A percentile compares a stretch with the other conserved stretches of the same genome.
These are phyloP conservation scores for Hemibagrus wyckioides DNA, from an alignment of 2,113 vertebrate species.

Conservation along the genomic window DNA sequence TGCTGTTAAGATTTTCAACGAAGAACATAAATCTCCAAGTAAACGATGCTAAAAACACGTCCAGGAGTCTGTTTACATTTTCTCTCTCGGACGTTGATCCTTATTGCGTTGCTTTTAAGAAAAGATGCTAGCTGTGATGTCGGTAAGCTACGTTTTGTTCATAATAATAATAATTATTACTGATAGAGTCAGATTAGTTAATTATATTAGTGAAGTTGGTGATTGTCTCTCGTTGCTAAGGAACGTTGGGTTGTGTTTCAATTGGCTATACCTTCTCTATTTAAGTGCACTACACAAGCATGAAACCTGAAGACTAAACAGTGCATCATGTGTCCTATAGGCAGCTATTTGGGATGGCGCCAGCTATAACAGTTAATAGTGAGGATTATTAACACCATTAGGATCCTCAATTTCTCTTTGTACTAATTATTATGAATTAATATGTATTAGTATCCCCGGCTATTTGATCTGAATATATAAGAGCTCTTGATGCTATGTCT, in stretches of 20 bases:
- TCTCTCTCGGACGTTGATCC: not conserved
- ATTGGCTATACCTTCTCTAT: not conserved
- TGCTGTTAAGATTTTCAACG: not conserved
- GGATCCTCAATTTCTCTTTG: not conserved
- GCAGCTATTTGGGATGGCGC: not conserved
- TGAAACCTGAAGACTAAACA: not conserved
- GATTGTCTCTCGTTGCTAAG: conserved; percentile 7
- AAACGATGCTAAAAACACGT: not conserved
- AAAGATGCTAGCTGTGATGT: conserved; percentile 49
- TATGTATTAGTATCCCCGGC: not conserved
- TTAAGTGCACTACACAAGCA: not conserved
- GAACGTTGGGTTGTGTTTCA: conserved; percentile 5
- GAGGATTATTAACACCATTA: no score
- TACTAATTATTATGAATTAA: not conserved
- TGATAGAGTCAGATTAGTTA: not conserved
- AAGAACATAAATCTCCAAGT: not conserved
- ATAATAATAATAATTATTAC: not conserved
- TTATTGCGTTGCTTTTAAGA: conserved; percentile 50
- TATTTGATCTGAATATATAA: not conserved
- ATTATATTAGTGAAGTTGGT: not conserved
- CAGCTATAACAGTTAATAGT: not conserved
- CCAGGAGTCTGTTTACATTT: not conserved
- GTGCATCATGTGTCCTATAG: not conserved
- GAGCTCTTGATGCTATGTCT: no score
- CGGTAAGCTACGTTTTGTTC: conserved; percentile 61